Evolutionary conservation across 2,797 vertebrate species (phyloP).

Genomic region (Leptoclinus maculatus): DNA sequence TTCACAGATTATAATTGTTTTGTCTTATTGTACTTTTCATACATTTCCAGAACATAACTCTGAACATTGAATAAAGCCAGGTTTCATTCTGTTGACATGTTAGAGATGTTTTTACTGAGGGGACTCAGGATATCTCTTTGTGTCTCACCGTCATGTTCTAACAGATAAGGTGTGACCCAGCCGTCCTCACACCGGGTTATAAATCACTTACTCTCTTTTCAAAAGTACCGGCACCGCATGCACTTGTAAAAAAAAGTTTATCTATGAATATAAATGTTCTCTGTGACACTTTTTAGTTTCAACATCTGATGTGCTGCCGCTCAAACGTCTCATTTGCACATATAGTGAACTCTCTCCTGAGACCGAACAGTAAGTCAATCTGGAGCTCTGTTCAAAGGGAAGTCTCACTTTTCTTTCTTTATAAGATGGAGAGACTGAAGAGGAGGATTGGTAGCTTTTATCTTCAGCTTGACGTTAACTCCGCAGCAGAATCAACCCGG

Average conservation of each 20-base stretch:
- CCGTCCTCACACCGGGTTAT: not conserved
- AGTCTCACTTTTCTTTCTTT: conserved; percentile 1
- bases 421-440: not conserved
- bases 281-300: not conserved
- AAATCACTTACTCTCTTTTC: not conserved
- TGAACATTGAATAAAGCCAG: no score
- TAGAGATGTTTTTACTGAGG: no score
- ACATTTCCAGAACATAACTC: no score
- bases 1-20: no score
- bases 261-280: not conserved
- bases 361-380: conserved; percentile 17
- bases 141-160: not conserved
- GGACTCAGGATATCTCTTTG: no score
- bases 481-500: not conserved
- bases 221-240: not conserved
- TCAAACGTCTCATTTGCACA: conserved; percentile 4
- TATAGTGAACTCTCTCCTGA: not conserved
- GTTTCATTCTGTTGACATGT: no score
- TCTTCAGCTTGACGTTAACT: conserved; percentile 15
- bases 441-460: conserved; percentile 1
- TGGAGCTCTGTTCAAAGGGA: conserved; percentile 14
- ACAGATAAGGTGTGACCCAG: no score
- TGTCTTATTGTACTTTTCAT: no score
- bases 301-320: not conserved
- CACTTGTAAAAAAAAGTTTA: no score